Percentiles rank a stretch among this genome's conserved stretches.
These are phyloP conservation scores for Colletes collaris DNA, from an alignment of 2,888 invertebrate species.

Conservation along the genomic window DNA sequence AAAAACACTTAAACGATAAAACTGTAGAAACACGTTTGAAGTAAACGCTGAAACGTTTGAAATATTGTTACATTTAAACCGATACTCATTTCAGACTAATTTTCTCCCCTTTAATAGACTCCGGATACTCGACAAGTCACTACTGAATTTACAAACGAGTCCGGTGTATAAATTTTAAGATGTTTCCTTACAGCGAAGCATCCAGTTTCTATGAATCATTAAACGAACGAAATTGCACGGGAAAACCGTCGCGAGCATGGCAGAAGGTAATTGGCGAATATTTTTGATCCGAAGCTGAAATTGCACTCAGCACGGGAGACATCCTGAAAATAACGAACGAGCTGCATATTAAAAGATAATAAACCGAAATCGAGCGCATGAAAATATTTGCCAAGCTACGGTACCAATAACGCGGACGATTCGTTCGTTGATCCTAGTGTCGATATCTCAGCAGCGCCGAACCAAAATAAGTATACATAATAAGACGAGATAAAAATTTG, in stretches of 20 bases:
- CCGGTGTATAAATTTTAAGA: no score
- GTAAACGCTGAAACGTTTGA: no score
- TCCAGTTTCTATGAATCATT: background rate
- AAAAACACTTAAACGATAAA: no score
- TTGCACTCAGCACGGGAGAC: background rate
- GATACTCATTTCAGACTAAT: no score
- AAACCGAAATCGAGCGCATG: slow-evolving; percentile 12
- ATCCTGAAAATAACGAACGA: slow-evolving; percentile 24
- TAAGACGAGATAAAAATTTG: no score
- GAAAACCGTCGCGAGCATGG: background rate
- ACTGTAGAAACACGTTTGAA: no score
- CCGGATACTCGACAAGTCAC: no score
- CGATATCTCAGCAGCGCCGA: no score
- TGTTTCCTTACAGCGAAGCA: background rate
- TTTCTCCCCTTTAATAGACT: no score
- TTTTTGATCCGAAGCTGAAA: background rate
- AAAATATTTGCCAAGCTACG: slow-evolving; percentile 33
- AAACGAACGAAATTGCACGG: background rate
- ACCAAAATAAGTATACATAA: no score
- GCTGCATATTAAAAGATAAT: slow-evolving; percentile 40
- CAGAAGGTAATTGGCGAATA: slow-evolving; percentile 18
- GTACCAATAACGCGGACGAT: slow-evolving; percentile 43
- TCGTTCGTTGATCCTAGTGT: background rate
- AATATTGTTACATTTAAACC: no score
- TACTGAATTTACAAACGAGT: background rate